These are phyloP conservation scores for Harpagoxenus sublaevis DNA, from an alignment of 2,888 invertebrate species.

Conservation along the genomic window DNA sequence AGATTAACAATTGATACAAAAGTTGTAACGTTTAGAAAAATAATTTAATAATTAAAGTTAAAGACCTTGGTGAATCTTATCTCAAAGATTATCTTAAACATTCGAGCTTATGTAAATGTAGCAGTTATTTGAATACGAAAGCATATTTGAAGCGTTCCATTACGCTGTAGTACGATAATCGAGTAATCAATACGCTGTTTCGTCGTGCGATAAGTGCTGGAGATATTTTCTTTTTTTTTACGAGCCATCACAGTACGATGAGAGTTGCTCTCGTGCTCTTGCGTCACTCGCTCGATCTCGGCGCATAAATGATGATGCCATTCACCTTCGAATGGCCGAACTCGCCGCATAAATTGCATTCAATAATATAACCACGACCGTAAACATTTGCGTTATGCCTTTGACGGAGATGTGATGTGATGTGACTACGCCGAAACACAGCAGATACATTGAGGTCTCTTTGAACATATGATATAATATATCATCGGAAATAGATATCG, in stretches of 20 bases:
- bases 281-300: conserved; percentile 8
- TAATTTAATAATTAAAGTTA: background rate
- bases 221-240: conserved; percentile 28
- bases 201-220: conserved; percentile 16
- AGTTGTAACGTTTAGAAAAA: background rate
- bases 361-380: conserved; percentile 27
- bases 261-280: conserved; percentile 8
- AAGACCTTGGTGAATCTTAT: background rate
- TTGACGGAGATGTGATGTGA: conserved; percentile 14
- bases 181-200: conserved; percentile 2
- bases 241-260: background rate
- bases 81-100: background rate
- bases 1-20: background rate
- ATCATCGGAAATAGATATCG: background rate
- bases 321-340: conserved; percentile 33
- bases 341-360: conserved; percentile 44
- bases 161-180: background rate
- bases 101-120: conserved; percentile 10
- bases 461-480: background rate
- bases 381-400: conserved; percentile 56
- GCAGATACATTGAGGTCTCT: conserved; percentile 26
- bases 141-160: conserved; percentile 14
- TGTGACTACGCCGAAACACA: background rate
- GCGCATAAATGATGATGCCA: conserved; percentile 46
- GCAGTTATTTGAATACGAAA: background rate